Base-by-base conservation (phyloP, 2,797 vertebrate species). In the Semotilus atromaculatus region DNA sequence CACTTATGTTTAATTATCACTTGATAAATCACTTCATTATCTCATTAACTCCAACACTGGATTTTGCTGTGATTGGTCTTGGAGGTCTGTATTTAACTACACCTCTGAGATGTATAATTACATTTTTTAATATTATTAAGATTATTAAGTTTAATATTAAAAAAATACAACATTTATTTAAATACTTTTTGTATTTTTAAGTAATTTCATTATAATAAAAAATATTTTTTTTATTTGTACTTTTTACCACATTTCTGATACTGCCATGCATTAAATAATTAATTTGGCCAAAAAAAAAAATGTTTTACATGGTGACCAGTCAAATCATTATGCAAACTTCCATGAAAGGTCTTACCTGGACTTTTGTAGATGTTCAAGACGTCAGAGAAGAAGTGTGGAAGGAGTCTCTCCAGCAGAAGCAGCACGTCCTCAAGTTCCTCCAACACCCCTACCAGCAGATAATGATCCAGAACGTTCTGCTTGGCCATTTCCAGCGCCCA, bases 311-410 rank as follows among this genome's bases (percentile, higher is more conserved):
- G 31, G 36, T 29, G 14, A 7, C 40, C 40, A 45, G 40, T 9
- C 7, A 48, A 72, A 72, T 62, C 58, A 11, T 58, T 58, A 11
- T n/a, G 55, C 9, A 58, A 58, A n/a, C 4, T n/a, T 29, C 0
- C 7, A 70, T 23, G n/a, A 29, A 48, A 45, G 9, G 18, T 66
- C 64, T 89, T 94, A 99, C 98, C 97, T 92, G 97, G 97, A 91
- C 97, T 98, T 93, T 97, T 97, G 94, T 99, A 99, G 94, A 99
- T 97, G 91, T 93, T 95, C 91, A 98, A 95, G 31, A 98, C 98
- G 83, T 96, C 97, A 87, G 96, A 96, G 93, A 99, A 99, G 94
- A 98, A 99, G 95, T 99, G 98, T 94, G 98, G 98, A 94, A 99
- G 95, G 88, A 99, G 96, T 94, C 98, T 96, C 94, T 99, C 98